A percentile compares a stretch with the other conserved stretches of the same genome.
Evolutionary conservation across 30 jellyfish, hydroid and myxozoan species (phyloP).

Genomic region (Hydractinia echinata): DNA sequence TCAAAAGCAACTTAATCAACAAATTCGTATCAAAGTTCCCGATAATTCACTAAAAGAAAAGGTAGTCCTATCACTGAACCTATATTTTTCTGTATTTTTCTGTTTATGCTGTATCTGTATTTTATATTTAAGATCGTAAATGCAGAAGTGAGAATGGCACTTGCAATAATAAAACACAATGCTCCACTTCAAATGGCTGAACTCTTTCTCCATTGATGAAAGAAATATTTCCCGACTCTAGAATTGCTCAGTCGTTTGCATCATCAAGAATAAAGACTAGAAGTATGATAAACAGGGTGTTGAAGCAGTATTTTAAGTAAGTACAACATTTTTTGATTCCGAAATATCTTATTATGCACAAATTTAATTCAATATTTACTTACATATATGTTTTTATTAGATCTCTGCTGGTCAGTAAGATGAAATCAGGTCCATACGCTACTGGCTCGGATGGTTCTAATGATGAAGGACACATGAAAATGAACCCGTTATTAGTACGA

Average conservation of each 20-base stretch:
- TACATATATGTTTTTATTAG: background rate
- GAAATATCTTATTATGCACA: no score
- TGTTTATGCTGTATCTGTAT: background rate
- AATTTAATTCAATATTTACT: no score
- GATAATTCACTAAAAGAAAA: background rate
- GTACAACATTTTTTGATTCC: no score
- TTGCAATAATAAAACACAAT: background rate
- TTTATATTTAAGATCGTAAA: background rate
- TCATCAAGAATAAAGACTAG: constrained; percentile 1
- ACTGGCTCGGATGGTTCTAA: background rate
- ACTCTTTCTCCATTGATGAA: constrained; percentile 1
- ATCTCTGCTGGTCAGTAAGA: constrained; percentile 4
- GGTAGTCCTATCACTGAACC: background rate
- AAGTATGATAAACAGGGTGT: background rate
- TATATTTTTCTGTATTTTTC: background rate
- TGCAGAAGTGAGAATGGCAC: background rate
- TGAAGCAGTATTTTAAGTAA: background rate
- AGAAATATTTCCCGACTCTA: constrained; percentile 5
- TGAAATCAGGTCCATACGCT: constrained; percentile 1
- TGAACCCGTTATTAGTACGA: constrained; percentile 8
- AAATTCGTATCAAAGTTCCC: background rate
- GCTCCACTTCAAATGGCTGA: constrained; percentile 11
- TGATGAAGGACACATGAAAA: constrained; percentile 1
- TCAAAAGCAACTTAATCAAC: background rate
- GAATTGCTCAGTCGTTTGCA: background rate